phyloP scores from a whole-genome alignment of 2,888 invertebrate genomes.

The Bimastos eiseni region DNA sequence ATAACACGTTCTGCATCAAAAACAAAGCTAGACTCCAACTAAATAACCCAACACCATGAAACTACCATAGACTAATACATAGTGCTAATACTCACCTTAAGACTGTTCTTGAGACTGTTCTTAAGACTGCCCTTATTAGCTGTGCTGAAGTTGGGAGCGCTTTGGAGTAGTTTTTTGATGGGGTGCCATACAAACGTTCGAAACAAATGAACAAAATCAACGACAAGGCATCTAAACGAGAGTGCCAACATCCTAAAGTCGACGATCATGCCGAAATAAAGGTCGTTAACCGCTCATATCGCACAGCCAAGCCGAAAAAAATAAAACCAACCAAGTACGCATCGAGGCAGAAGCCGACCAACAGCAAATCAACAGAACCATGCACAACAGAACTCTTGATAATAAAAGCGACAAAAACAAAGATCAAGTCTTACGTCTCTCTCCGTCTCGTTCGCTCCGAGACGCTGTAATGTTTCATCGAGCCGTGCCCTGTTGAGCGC shows the following conservation, averaged over 20 bases:
- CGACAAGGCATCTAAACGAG: background rate
- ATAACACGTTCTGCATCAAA: too few relatives aligned
- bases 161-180: too few relatives aligned
- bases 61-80: too few relatives aligned
- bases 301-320: background rate
- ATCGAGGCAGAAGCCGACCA: background rate
- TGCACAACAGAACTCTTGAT: background rate
- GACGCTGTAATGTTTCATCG: background rate
- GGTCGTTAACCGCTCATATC: too few relatives aligned
- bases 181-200: too few relatives aligned
- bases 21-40: too few relatives aligned
- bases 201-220: too few relatives aligned
- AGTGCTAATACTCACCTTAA: too few relatives aligned
- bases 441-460: background rate
- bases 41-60: too few relatives aligned
- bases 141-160: too few relatives aligned
- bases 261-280: background rate
- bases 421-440: background rate
- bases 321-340: background rate
- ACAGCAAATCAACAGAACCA: background rate
- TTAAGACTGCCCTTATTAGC: too few relatives aligned
- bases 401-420: background rate
- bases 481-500: background rate
- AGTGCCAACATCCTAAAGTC: background rate
- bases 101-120: too few relatives aligned